Evolutionary conservation across 2,113 vertebrate genomes (phyloP).

Genomic region (Plestiodon gilberti): DNA sequence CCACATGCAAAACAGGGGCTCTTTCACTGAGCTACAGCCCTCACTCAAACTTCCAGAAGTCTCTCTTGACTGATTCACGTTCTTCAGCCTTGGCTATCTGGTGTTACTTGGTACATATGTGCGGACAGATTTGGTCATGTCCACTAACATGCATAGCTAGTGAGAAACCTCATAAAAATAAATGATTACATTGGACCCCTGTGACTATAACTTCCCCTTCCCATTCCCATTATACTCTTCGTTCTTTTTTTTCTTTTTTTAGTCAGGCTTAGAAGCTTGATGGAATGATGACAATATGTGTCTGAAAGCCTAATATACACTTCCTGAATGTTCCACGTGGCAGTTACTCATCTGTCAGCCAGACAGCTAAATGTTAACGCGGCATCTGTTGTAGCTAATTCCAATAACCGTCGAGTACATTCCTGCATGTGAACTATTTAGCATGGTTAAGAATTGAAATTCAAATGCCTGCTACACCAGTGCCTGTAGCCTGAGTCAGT

Average conservation of each 20-base stretch:
- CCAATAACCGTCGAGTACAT: conserved; percentile 56
- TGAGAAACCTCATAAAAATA: neutral
- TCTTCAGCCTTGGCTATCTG: neutral
- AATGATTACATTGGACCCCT: neutral
- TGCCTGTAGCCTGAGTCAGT: neutral
- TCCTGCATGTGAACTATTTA: conserved; percentile 53
- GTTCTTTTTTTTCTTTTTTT: conserved; percentile 44
- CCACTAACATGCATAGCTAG: neutral
- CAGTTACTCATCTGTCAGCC: conserved; percentile 47
- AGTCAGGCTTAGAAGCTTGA: conserved; percentile 28
- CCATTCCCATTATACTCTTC: conserved; percentile 7
- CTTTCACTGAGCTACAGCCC: neutral
- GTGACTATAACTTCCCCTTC: neutral
- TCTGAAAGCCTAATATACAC: conserved; percentile 51
- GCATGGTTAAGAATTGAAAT: conserved; percentile 50
- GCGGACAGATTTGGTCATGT: neutral
- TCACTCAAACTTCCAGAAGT: neutral
- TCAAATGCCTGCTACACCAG: neutral
- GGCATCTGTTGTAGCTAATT: conserved; percentile 66
- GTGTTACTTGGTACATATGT: neutral
- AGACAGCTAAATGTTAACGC: conserved; percentile 63
- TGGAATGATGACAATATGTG: conserved; percentile 32
- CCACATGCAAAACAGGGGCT: too few relatives aligned
- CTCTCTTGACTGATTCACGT: neutral
- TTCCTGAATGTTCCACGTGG: conserved; percentile 43